A percentile compares a stretch with the other conserved stretches of the same genome.
phyloP scores from a whole-genome alignment of 2,797 vertebrate species.

The Falco columbarius region DNA sequence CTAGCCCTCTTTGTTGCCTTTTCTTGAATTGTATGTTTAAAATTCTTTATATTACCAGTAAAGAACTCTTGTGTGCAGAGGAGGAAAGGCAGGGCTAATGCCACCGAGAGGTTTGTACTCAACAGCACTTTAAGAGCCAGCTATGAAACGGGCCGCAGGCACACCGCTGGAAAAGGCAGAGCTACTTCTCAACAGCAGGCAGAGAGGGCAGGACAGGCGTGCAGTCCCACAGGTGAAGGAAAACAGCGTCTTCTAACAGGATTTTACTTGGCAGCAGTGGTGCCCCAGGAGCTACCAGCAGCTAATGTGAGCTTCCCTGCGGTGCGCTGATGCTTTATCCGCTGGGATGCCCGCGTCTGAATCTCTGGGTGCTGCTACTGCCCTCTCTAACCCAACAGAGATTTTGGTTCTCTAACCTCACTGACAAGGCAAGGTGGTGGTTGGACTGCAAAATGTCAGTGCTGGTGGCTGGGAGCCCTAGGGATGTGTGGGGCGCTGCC shows the following conservation, averaged over 20 bases:
- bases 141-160: background rate
- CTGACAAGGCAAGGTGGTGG: background rate
- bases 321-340: background rate
- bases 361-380: background rate
- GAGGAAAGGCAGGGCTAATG: background rate
- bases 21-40: background rate
- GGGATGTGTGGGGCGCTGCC: background rate
- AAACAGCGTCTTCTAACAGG: background rate
- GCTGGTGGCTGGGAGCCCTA: background rate
- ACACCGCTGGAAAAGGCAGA: background rate
- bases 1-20: background rate
- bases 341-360: fast-evolving
- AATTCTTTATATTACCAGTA: background rate
- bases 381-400: background rate
- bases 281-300: background rate
- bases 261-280: background rate
- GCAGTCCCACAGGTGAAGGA: background rate
- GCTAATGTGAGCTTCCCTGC: fast-evolving
- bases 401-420: background rate
- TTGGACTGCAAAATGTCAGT: background rate
- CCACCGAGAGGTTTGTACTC: fast-evolving
- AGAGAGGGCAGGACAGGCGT: background rate
- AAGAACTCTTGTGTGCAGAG: background rate
- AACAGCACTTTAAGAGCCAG: background rate
- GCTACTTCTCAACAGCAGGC: background rate